Evolutionary conservation across 2,113 vertebrate species (phyloP), one percentile per base, ranked within the genome.

Genomic region (Corythaeola cristata): DNA sequence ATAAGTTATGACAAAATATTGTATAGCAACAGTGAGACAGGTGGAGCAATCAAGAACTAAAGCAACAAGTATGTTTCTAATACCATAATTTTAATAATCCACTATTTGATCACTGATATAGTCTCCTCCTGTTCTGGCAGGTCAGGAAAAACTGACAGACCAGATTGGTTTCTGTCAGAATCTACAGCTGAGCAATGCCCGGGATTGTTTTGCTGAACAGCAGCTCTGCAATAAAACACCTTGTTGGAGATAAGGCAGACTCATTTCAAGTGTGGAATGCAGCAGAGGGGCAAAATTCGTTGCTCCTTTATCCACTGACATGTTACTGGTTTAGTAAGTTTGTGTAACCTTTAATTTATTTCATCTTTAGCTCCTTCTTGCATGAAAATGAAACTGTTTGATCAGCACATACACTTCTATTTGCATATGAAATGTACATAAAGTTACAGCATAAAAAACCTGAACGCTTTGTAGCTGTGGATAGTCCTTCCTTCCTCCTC

Each of bases 251-350:
- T 12, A 82, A 88, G 55, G 93, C 82, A 93, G 79, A 33, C 60
- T 75, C 16, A 67, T 72, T 84, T 93, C 68, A 94, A 68, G 56
- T 85, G 62, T 90, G 62, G 80, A 89, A 87, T 82, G 89, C 81
- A 89, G 58, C 5, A 89, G 62, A 78, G 77, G 91, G 41, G 77
- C 50, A 96, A 37, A 91, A 95, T 33, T 60, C 45, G 73, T 33
- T 69, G 47, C 53, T 90, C 5, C 1, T 69, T 66, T 62, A 50
- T 26, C 72, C 52, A 69, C 66, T 75, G 60, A 8, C 9, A 4
- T 9, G 13, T 39, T 60, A 72, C 83, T 83, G 85, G 22, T 73
- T 80, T 47, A 75, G 69, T 76, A 59, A 44, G 64, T 59, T 68
- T 75, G 56, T 64, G 18, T 67, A 89, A 82, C 60, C 64, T 83